A percentile compares a stretch with the other conserved stretches of the same genome.
Conservation (phyloP, 2,888 invertebrate genomes). For the Thecophora atra region DNA sequence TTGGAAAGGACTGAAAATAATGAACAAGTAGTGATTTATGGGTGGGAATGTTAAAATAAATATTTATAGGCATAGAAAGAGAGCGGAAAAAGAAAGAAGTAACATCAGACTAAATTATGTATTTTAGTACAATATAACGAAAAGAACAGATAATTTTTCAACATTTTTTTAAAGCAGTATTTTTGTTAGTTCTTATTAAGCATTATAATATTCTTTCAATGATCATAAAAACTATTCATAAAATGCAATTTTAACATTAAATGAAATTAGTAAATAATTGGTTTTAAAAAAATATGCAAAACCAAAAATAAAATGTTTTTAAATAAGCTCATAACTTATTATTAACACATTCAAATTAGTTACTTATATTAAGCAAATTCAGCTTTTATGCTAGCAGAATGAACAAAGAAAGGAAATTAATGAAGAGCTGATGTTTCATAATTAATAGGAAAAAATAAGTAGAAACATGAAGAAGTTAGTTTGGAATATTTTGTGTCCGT, state of each 20-base stretch:
- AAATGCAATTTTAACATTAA: slow-evolving; percentile 4
- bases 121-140: neutral
- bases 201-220: neutral
- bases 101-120: slow-evolving; percentile 6
- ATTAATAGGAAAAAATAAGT: slow-evolving; percentile 16
- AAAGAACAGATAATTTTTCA: slow-evolving; percentile 28
- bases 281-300: slow-evolving; percentile 19
- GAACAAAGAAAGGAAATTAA: neutral
- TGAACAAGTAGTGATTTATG: slow-evolving; percentile 60
- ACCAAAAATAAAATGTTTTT: neutral
- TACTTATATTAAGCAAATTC: slow-evolving; percentile 34
- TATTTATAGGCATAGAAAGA: slow-evolving; percentile 20
- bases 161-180: slow-evolving; percentile 18
- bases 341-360: slow-evolving; percentile 2
- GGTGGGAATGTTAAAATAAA: slow-evolving; percentile 25
- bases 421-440: slow-evolving; percentile 4
- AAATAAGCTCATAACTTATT: slow-evolving; percentile 18
- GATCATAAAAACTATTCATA: neutral
- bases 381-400: neutral
- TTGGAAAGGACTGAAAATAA: slow-evolving; percentile 62
- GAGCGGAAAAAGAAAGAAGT: neutral
- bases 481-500: slow-evolving; percentile 30
- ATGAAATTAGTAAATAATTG: slow-evolving; percentile 16
- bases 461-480: slow-evolving; percentile 12
- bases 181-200: slow-evolving; percentile 7